Conservation (phyloP, 2,888 invertebrate genomes). For the Beris chalybata region DNA sequence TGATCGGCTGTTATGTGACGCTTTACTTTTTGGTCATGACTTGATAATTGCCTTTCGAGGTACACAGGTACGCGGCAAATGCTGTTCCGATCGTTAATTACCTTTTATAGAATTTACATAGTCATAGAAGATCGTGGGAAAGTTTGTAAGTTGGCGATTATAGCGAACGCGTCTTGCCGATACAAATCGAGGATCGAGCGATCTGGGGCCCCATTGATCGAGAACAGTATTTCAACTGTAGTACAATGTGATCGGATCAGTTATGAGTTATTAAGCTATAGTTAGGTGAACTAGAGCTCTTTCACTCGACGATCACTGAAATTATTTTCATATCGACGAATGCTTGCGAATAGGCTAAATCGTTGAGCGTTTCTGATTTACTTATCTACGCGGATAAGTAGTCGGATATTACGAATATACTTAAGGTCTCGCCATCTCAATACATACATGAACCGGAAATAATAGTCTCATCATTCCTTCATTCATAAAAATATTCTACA, state of each 20-base stretch:
- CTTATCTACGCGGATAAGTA: constrained; percentile 11
- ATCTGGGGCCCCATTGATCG: constrained; percentile 18
- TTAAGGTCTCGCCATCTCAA: too few species aligned
- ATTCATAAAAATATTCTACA: constrained; percentile 21
- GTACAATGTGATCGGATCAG: constrained; percentile 33
- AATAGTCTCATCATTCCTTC: constrained; percentile 25
- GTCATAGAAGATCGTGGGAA: constrained; percentile 34
- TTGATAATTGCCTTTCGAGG: constrained; percentile 30
- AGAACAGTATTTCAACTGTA: constrained; percentile 16
- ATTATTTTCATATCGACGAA: too few species aligned
- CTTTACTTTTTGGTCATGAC: constrained; percentile 30
- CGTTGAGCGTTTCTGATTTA: constrained; percentile 28
- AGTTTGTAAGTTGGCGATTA: constrained; percentile 1
- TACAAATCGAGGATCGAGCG: not conserved
- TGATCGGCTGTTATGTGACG: not conserved
- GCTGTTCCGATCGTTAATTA: constrained; percentile 34
- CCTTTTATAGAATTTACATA: constrained; percentile 38
- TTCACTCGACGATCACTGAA: constrained; percentile 1
- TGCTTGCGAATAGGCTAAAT: constrained; percentile 24
- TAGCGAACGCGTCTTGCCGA: not conserved
- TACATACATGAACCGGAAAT: constrained; percentile 21
- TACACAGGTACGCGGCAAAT: constrained; percentile 21
- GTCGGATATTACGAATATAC: constrained; percentile 18
- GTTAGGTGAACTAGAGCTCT: constrained; percentile 10
- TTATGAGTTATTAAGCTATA: constrained; percentile 34